Conservation (phyloP, 1,140 invertebrate genomes). For the Zelostemma sp. region DNA sequence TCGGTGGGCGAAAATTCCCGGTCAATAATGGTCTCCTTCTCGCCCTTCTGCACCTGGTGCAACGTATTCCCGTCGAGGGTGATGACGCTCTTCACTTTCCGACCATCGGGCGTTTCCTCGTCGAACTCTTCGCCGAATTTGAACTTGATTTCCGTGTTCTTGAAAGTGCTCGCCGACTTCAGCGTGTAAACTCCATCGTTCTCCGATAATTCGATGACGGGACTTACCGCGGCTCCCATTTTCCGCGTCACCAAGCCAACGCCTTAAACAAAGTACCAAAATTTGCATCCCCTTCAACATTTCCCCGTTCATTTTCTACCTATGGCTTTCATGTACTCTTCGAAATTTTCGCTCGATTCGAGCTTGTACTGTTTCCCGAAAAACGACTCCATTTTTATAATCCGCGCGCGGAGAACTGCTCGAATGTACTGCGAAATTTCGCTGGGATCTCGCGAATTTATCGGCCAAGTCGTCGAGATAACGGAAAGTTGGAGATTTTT, state of each 20-base stretch:
- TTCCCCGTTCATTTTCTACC: no score
- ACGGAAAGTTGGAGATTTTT: no score
- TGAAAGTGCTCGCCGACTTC: conserved; percentile 87
- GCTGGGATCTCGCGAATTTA: no score
- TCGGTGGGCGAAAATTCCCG: conserved; percentile 78
- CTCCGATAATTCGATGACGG: conserved; percentile 79
- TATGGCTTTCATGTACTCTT: conserved; percentile 88
- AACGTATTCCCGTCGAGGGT: conserved; percentile 79
- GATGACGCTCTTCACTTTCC: conserved; percentile 81
- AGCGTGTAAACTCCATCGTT: conserved; percentile 80
- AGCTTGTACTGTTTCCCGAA: conserved; percentile 84
- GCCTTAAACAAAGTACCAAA: conserved; percentile 75
- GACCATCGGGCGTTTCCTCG: conserved; percentile 87
- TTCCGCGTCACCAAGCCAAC: conserved; percentile 82
- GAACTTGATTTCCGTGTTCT: conserved; percentile 83
- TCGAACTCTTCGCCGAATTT: conserved; percentile 87
- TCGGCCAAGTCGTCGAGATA: no score
- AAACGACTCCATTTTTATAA: conserved; percentile 53
- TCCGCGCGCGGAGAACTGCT: no score
- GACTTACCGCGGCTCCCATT: conserved; percentile 80
- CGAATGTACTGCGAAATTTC: no score
- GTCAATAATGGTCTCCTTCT: conserved; percentile 75
- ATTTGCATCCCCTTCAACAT: no score
- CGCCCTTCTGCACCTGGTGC: conserved; percentile 77
- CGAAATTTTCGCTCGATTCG: conserved; percentile 83